Percentiles rank a stretch among this genome's conserved stretches.
Evolutionary conservation across 2,113 vertebrate genomes (phyloP).

Genomic region (Pollimyrus isidori): DNA sequence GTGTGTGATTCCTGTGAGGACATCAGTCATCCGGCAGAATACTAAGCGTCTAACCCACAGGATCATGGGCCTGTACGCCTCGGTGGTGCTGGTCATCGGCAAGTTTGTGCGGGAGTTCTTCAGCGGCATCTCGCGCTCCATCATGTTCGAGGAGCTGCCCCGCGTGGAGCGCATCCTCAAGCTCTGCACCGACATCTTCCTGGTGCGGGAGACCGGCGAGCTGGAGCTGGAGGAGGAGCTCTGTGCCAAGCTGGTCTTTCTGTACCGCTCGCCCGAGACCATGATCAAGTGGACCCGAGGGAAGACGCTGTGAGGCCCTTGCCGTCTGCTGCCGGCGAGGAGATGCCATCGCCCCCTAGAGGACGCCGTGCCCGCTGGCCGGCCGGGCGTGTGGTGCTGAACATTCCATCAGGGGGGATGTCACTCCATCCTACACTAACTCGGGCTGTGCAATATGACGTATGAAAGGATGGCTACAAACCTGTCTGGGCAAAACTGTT

Average conservation of each 20-base stretch:
- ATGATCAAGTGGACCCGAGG: conserved; percentile 54
- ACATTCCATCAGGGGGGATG: background rate
- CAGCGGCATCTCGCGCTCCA: conserved; percentile 88
- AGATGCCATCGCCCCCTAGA: background rate
- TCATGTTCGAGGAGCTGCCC: conserved; percentile 92
- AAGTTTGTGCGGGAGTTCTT: conserved; percentile 90
- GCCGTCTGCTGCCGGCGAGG: background rate
- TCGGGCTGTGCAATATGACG: conserved; percentile 42
- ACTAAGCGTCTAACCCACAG: conserved; percentile 41
- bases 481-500: conserved; percentile 23
- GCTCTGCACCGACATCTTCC: conserved; percentile 88
- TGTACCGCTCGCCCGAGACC: conserved; percentile 60
- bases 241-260: conserved; percentile 88
- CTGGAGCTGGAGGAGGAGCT: conserved; percentile 88
- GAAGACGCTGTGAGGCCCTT: conserved; percentile 33
- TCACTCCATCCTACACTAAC: background rate
- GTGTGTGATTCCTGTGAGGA: background rate
- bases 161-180: conserved; percentile 68
- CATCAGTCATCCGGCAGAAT: background rate
- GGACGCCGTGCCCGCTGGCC: background rate
- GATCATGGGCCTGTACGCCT: conserved; percentile 88
- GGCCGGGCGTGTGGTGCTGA: background rate
- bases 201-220: conserved; percentile 87
- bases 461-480: conserved; percentile 33
- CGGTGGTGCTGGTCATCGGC: conserved; percentile 74